Percentiles rank a stretch among this genome's conserved stretches.
Evolutionary conservation across 2,888 invertebrate species (phyloP).

Genomic region (Mythimna albipuncta): DNA sequence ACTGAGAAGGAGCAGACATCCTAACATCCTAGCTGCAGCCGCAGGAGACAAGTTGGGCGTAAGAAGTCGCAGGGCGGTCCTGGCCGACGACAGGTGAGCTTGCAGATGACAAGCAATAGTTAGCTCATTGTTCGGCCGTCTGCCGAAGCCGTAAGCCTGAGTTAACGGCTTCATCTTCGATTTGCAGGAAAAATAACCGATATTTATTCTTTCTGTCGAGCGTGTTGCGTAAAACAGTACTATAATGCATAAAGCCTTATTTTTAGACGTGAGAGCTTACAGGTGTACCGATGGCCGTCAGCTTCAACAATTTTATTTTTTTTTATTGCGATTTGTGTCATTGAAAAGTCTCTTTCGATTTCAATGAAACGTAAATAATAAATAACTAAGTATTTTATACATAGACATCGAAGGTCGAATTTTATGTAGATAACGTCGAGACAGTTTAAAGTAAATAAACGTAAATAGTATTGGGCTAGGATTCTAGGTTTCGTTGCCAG

Average conservation of each 20-base stretch:
- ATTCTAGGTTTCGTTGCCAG: neutral
- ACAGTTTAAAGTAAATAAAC: neutral
- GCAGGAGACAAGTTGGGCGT: too few species aligned
- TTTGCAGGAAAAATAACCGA: neutral
- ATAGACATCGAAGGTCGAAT: neutral
- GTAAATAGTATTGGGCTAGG: neutral
- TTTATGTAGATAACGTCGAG: neutral
- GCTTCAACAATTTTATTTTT: slow-evolving; percentile 22
- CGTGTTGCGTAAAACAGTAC: neutral
- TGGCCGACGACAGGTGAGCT: too few species aligned
- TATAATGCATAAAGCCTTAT: slow-evolving; percentile 23
- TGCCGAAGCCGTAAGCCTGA: too few species aligned
- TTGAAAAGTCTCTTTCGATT: slow-evolving; percentile 4
- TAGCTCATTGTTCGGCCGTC: too few species aligned
- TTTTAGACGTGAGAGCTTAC: slow-evolving; percentile 49
- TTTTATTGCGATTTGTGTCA: slow-evolving; percentile 11
- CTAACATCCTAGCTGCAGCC: too few species aligned
- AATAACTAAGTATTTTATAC: neutral
- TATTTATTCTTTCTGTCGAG: slow-evolving; percentile 17
- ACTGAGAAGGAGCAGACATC: too few species aligned
- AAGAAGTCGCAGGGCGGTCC: too few species aligned
- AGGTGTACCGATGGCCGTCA: slow-evolving; percentile 41
- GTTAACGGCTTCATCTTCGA: neutral
- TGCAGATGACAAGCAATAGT: too few species aligned
- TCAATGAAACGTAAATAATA: too few species aligned